Base-by-base conservation (phyloP, 2,113 vertebrate species). In the Leucosticte australis region DNA sequence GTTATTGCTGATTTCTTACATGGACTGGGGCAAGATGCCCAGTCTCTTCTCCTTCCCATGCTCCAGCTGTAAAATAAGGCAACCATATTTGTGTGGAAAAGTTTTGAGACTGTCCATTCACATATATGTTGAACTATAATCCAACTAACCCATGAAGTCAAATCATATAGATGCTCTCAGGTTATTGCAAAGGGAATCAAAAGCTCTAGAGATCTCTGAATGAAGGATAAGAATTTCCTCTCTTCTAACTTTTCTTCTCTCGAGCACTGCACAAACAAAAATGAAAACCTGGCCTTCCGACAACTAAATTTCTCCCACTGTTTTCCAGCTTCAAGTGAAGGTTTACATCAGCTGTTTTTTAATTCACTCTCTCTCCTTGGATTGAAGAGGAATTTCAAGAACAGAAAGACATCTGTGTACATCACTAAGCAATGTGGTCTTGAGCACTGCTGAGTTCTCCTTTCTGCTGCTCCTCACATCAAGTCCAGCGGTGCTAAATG, bases 221-320 rank as follows among this genome's bases (percentile, higher is more conserved):
- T 17, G 52, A 78, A 88, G 91, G 53, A 65, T 55, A 65, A 91
- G 50, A 84, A 71, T 94, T 71, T 91, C 17, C 84, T 82, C 53
- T 89, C 33, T 88, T 78, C 37, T 84, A 78, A 41, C 89, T 89
- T 87, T 92, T 84, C 49, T 91, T 92, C n/a, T 90, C 42, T 64
- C 39, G 53, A 67, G 41, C 27, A 63, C 41, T 75, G 23, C 46
- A 90, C 35, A 90, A 89, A 46, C 44, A 42, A 60, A 67, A 89
- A 62, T 44, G 14, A 55, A 86, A 94, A 78, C 26, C 42, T 64
- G 55, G 41, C 49, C 62, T 93, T 87, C 46, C 10, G 9, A 68
- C 80, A 71, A 31, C 49, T 41, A 8, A 67, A 81, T 88, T 93
- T 88, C 7, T 65, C 35, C 14, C 44, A 37, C 26, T 65, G 9